Evolutionary conservation across 2,888 invertebrate species (phyloP), one percentile per base, ranked within the genome.

Genomic region (Acleris holmiana): DNA sequence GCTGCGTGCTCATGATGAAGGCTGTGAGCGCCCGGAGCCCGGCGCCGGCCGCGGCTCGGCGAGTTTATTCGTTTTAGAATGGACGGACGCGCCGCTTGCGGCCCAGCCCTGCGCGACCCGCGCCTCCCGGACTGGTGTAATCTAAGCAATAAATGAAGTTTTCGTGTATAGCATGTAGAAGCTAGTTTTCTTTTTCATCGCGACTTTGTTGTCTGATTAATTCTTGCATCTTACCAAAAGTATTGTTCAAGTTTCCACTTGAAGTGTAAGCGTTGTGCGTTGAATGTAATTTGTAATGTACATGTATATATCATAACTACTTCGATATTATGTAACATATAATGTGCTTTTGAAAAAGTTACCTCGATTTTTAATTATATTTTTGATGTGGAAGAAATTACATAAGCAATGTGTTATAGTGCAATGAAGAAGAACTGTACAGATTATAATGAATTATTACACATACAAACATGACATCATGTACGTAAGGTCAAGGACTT

Each of bases 1-100:
- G 91, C 92, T n/a, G 91, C 93, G 3, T 93, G 93, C 72, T 86
- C 87, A 74, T 93, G 89, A 91, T 86, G 77, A 81, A 75, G 68
- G 69, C 67, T 61, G 35, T 74, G 74, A 74, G 68, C 66, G 69
- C 47, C 48, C 53, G 47, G 67, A 71, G 51, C 59, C 64, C 56
- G 53, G 51, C 58, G 58, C 62, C 62, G 67, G 51, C 57, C 57
- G n/a, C 61, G 21, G 53, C 56, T 49, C 25, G 46, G 53, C 46
- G 35, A 68, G 79, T 85, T 84, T 82, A 88, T 89, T 88, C 88
- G 88, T 89, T 90, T 81, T 89, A 89, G 89, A 87, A 89, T 88
- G 76, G 76, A 82, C 77, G 17, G 17, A 41, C 53, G 8, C 41
- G 35, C 55, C 19, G 17, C 15, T 25, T 6, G 15, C 41, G 10